phyloP scores from a whole-genome alignment of 2,113 vertebrate species.

The Patagioenas fasciata region DNA sequence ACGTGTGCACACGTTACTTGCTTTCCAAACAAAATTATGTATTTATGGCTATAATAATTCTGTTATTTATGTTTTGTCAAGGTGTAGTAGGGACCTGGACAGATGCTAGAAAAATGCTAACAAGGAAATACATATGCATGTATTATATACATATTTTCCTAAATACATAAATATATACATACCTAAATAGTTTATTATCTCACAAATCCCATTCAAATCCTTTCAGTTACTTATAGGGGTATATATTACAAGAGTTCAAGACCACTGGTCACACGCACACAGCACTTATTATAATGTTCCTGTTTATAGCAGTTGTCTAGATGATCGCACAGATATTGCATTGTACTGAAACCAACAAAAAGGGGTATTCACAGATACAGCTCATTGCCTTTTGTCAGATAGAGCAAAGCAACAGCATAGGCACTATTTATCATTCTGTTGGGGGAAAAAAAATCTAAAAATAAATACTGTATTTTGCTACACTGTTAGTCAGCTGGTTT shows the following conservation, averaged over 20 bases:
- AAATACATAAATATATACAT: rapidly evolving
- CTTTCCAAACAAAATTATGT: not conserved
- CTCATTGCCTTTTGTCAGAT: constrained; percentile 40
- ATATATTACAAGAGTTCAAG: constrained; percentile 38
- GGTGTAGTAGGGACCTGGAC: not conserved
- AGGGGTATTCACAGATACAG: constrained; percentile 23
- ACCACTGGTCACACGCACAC: not conserved
- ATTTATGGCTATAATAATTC: not conserved
- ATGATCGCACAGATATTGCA: constrained; percentile 40
- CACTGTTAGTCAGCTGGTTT: constrained; percentile 30
- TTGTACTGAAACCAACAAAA: constrained; percentile 58
- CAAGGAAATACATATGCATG: not conserved
- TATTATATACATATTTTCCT: not conserved
- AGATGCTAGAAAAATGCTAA: not conserved
- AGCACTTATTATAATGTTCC: constrained; percentile 3
- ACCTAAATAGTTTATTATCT: not conserved
- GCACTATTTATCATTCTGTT: constrained; percentile 40
- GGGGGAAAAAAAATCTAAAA: not conserved
- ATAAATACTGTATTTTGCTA: constrained; percentile 43
- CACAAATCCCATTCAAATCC: constrained; percentile 15
- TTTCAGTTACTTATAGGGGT: not conserved
- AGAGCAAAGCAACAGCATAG: not conserved
- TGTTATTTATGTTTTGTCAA: not conserved
- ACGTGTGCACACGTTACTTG: not conserved
- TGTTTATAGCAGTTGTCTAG: constrained; percentile 25